Evolutionary conservation across 35 echinoderm and acorn worm genomes (phyloP), one percentile per base, ranked within the genome.

Genomic region (Apostichopus parvimensis): DNA sequence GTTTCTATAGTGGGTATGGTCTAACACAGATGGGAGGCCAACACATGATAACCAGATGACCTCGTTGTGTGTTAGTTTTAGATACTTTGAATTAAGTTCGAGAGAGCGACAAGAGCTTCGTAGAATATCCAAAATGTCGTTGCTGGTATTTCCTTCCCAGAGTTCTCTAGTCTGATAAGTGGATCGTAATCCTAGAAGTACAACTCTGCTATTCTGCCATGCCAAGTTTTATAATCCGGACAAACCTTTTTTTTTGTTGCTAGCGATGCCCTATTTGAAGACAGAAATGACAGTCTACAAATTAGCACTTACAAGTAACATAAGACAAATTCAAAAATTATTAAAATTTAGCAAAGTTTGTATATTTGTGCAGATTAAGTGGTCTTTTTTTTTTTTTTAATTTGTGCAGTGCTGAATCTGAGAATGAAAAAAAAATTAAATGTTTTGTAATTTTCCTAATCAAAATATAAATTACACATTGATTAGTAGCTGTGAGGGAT

Each of bases 31-130:
- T 91, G 89, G 89, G 89, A 91, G 76, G 89, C 22, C 89, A 91
- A 56, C 89, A 91, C 53, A 91, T 91, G 89, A 91, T 91, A 14
- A 91, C 89, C 15, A 91, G 89, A 26, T 91, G 89, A 91, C 89
- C 24, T 14, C 14, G 21, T 14, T 75, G 71, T 14, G 14, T 17
- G 2, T 75, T 22, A 75, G 71, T 17, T 75, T 14, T 14, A 75
- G 71, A 22, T 22, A 17, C 14, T 14, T 22, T 17, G 21, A 22
- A 75, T 75, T 14, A 75, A 17, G 21, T 75, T 75, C 14, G 21
- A 75, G 21, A 75, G 14, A 17, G 71, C 71, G 1, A 17, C 21
- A 22, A 14, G 21, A 75, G 12, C 58, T 61, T 61, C 58, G 12
- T 61, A 45, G 8, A 24, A 17, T 24, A 22, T 17, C 34, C 77